Percentiles rank a stretch among this genome's conserved stretches.
phyloP scores from a whole-genome alignment of 2,797 vertebrate genomes.

The Sciurus vulgaris region DNA sequence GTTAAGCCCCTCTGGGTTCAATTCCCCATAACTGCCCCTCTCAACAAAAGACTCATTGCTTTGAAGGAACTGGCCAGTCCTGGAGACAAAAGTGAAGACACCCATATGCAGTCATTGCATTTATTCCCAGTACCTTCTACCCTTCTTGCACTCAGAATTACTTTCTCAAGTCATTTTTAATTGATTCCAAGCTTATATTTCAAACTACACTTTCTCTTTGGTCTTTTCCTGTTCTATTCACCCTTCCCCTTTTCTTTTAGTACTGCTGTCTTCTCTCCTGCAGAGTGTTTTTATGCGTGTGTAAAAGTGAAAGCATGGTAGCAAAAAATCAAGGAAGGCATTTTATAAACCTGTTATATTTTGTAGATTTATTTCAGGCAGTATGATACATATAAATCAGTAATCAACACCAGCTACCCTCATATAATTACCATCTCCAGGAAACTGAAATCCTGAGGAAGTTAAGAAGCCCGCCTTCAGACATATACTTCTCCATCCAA shows the following conservation, averaged over 20 bases:
- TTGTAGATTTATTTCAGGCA: neutral
- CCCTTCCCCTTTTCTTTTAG: neutral
- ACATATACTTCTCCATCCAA: neutral
- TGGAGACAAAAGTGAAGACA: neutral
- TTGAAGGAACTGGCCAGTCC: neutral
- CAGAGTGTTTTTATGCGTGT: neutral
- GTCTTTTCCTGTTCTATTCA: neutral
- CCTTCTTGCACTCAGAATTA: neutral
- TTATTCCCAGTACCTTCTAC: neutral
- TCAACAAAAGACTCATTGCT: neutral
- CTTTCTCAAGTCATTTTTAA: neutral
- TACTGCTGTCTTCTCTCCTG: neutral
- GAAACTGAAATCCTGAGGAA: neutral
- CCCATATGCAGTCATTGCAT: neutral
- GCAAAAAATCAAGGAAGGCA: neutral
- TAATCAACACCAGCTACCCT: neutral
- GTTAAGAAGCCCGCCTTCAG: neutral
- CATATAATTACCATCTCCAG: neutral
- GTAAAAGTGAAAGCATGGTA: neutral
- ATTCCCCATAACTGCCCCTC: too few species aligned
- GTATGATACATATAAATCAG: neutral
- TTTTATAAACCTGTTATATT: slow-evolving; percentile 29
- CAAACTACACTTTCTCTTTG: neutral
- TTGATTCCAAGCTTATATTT: neutral
- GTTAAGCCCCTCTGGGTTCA: too few species aligned